Conservation (phyloP, 30 jellyfish, hydroid and myxozoan genomes). For the Chrysaora quinquecirrha region DNA sequence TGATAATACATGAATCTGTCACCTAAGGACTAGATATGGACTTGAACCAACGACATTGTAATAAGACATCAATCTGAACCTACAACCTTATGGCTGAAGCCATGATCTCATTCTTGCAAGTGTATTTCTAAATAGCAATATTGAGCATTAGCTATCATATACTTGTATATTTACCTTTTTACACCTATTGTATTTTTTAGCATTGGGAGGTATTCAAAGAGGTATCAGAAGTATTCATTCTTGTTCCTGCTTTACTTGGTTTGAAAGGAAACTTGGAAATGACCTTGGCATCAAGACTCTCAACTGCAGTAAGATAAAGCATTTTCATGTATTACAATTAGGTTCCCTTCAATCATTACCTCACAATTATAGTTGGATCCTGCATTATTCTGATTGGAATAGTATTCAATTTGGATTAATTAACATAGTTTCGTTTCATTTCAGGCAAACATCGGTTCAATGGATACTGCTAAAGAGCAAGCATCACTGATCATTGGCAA, state of each 20-base stretch:
- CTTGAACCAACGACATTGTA: too few relatives aligned
- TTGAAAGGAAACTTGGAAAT: conserved; percentile 96
- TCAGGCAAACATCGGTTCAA: conserved; percentile 90
- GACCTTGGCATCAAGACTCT: conserved; percentile 97
- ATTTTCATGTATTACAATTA: neutral
- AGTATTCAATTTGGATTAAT: too few relatives aligned
- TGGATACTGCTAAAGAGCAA: conserved; percentile 81
- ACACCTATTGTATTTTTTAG: conserved; percentile 55
- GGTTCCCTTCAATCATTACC: neutral
- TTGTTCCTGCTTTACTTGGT: conserved; percentile 98
- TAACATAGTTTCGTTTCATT: too few relatives aligned
- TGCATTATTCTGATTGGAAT: too few relatives aligned
- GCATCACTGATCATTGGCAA: conserved; percentile 81
- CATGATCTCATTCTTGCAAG: neutral
- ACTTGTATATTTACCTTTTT: too few relatives aligned
- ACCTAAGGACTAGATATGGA: too few relatives aligned
- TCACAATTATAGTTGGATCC: neutral
- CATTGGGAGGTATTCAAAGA: conserved; percentile 93
- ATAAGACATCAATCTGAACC: too few relatives aligned
- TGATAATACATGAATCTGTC: too few relatives aligned
- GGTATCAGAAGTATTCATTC: conserved; percentile 88
- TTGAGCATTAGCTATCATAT: neutral
- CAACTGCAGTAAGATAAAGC: conserved; percentile 96
- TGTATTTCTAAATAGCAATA: neutral
- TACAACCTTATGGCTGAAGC: too few relatives aligned